A percentile compares a stretch with the other conserved stretches of the same genome.
phyloP scores from a whole-genome alignment of 2,113 vertebrate species.

The Hypanus sabinus region DNA sequence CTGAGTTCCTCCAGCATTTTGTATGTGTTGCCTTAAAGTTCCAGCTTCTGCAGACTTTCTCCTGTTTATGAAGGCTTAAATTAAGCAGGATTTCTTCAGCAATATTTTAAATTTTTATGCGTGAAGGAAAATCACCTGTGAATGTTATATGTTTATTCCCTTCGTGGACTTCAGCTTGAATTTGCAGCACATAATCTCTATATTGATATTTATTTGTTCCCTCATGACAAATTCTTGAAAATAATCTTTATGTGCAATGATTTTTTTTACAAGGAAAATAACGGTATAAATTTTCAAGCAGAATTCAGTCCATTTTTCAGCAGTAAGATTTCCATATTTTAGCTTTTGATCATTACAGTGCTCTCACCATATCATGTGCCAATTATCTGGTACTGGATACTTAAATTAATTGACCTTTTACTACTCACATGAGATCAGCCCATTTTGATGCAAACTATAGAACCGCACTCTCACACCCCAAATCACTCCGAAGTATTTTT shows the following conservation, averaged over 20 bases:
- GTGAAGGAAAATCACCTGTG: not conserved
- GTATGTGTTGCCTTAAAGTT: too few species aligned
- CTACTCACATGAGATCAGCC: not conserved
- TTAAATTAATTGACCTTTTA: not conserved
- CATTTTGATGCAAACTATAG: not conserved
- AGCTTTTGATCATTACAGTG: not conserved
- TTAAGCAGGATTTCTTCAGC: not conserved
- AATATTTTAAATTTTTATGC: not conserved
- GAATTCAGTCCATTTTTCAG: too few species aligned
- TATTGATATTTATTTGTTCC: not conserved
- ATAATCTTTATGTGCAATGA: not conserved
- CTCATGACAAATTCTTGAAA: not conserved
- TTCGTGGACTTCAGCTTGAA: not conserved
- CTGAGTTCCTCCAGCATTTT: too few species aligned
- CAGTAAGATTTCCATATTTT: not conserved
- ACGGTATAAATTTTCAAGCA: too few species aligned
- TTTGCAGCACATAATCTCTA: not conserved
- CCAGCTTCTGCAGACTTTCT: too few species aligned
- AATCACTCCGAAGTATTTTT: not conserved
- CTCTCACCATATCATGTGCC: not conserved
- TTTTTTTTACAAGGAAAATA: not conserved
- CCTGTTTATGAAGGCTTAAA: not conserved
- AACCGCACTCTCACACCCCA: not conserved
- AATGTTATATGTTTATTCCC: not conserved
- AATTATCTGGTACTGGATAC: not conserved